Conservation (phyloP, 2,888 invertebrate genomes). For the Dioctria rufipes region DNA sequence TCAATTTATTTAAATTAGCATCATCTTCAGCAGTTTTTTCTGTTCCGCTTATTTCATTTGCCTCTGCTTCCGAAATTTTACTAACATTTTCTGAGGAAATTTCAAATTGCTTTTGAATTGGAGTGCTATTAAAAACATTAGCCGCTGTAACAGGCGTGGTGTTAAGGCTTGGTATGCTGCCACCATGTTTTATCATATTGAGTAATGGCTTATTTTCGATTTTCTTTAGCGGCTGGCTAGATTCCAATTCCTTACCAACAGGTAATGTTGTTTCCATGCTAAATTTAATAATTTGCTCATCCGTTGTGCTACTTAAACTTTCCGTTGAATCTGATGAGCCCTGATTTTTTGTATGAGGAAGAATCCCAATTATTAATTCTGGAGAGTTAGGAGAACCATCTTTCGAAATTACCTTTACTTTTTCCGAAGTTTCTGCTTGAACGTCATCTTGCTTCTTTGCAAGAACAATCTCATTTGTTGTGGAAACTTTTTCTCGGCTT, state of each 20-base stretch:
- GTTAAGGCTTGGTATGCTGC: conserved; percentile 58
- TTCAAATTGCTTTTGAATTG: conserved; percentile 60
- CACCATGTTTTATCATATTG: conserved; percentile 58
- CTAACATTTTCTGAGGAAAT: conserved; percentile 61
- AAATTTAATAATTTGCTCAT: conserved; percentile 44
- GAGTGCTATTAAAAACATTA: conserved; percentile 61
- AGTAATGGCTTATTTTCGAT: conserved; percentile 57
- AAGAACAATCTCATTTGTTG: no score
- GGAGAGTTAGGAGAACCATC: no score
- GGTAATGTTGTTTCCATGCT: conserved; percentile 33
- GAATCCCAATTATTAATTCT: no score
- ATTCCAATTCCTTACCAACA: background rate
- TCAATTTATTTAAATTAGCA: conserved; percentile 15
- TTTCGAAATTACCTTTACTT: no score
- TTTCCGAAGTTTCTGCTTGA: no score
- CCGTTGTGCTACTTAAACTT: conserved; percentile 38
- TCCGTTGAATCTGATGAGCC: conserved; percentile 8
- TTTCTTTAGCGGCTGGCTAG: conserved; percentile 21
- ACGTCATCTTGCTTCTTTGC: no score
- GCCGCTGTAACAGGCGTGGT: conserved; percentile 57
- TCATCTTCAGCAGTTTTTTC: conserved; percentile 39
- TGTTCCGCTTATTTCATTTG: conserved; percentile 48
- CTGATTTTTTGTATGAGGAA: background rate
- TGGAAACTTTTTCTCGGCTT: no score
- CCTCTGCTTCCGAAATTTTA: conserved; percentile 60